Evolutionary conservation across 2,113 vertebrate genomes (phyloP), one percentile per base, ranked within the genome.

Genomic region (Platichthys flesus): DNA sequence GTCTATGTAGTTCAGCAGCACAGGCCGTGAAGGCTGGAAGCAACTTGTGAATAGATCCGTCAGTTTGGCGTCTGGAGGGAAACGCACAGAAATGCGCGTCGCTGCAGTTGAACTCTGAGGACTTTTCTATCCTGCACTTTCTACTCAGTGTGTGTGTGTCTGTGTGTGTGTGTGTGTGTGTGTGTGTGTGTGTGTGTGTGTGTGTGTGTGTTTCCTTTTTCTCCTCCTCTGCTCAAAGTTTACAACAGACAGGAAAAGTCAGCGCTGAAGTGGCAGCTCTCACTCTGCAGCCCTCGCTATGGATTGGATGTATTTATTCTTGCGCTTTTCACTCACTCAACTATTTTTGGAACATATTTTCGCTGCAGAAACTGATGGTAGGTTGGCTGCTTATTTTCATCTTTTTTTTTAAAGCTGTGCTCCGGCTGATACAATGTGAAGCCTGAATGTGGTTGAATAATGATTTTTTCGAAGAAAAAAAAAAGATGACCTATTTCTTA

Each of bases 231-330:
- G 15, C 49, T 64, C 74, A 76, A 67, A 84, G 88, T 89, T 89
- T 89, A 69, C 85, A 89, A 81, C 67, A 84, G 70, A 89, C 85
- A 83, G 87, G 70, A 90, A 84, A 90, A 80, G 67, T 87, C 57
- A 71, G 67, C 86, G 76, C 84, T 78, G 68, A 84, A 89, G 84
- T 80, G 82, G 89, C 88, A 90, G 54, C 86, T 89, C 84, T 72
- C 60, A 69, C 67, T 52, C 74, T 74, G 20, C 42, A 85, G 72
- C 61, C 58, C 76, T 88, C 90, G 85, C 85, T 81, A 93, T 95
- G 94, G 93, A 93, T 89, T 93, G 87, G 90, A 85, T 93, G 77
- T 88, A 92, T 92, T 86, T 95, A 79, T 77, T 92, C 23, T 74
- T 95, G 84, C 94, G 83, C 91, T 90, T 92, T 84, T 93, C 88